Evolutionary conservation across 1,140 invertebrate species (phyloP).

Genomic region (Trichonephila clavata): DNA sequence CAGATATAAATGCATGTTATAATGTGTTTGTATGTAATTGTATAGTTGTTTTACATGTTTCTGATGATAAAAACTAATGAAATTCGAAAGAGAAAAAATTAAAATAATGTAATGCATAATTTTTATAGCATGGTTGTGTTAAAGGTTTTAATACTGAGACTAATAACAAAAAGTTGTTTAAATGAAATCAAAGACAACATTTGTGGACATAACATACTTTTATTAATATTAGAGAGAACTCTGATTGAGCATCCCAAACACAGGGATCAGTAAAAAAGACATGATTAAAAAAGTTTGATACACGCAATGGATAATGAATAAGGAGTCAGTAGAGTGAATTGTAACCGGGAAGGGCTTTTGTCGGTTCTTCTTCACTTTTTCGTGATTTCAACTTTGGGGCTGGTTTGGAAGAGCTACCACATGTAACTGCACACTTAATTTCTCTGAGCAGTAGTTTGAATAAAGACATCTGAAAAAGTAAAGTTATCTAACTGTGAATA

Average conservation of each 20-base stretch:
- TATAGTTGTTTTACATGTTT: too few relatives aligned
- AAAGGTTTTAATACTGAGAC: too few relatives aligned
- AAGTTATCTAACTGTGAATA: background rate
- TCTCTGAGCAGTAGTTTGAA: slow-evolving; percentile 54
- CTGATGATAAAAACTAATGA: too few relatives aligned
- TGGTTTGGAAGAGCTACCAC: slow-evolving; percentile 59
- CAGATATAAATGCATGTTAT: too few relatives aligned
- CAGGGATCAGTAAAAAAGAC: background rate
- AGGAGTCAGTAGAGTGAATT: slow-evolving; percentile 48
- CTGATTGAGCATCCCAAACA: slow-evolving; percentile 1
- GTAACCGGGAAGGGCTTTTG: slow-evolving; percentile 10
- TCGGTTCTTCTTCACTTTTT: background rate
- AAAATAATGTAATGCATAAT: too few relatives aligned
- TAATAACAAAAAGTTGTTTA: too few relatives aligned
- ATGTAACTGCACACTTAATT: slow-evolving; percentile 52
- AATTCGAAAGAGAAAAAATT: too few relatives aligned
- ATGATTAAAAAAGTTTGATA: background rate
- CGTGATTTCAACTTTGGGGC: slow-evolving; percentile 52
- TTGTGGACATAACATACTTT: background rate
- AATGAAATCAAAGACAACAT: too few relatives aligned
- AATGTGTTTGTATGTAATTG: too few relatives aligned
- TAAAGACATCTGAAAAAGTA: slow-evolving; percentile 43
- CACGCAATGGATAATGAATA: background rate
- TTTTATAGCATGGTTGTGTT: too few relatives aligned
- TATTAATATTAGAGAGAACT: background rate